Conservation (phyloP, 2,113 vertebrate genomes). For the Xenus cinereus region DNA sequence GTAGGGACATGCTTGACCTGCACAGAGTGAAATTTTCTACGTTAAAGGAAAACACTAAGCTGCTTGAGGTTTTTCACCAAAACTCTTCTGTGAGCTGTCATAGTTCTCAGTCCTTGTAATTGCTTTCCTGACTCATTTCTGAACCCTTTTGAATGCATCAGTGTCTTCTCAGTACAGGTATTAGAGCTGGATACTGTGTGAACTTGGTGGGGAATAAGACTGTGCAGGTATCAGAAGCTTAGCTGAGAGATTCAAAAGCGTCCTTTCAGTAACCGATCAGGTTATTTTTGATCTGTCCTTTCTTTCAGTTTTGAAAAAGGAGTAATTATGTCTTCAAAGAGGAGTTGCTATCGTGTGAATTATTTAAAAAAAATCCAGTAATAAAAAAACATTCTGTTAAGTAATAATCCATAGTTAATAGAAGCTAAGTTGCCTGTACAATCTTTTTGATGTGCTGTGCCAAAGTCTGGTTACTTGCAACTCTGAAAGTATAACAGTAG, state of each 20-base stretch:
- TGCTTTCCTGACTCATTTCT: not conserved
- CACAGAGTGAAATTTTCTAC: not conserved
- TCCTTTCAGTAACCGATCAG: not conserved
- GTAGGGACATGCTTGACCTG: not conserved
- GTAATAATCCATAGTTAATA: not conserved
- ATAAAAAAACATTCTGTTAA: not conserved
- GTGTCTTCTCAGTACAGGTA: not conserved
- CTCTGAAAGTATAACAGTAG: not conserved
- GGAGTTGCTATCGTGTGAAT: not conserved
- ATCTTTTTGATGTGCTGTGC: not conserved
- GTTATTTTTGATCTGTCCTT: constrained; percentile 18
- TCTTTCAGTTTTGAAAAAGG: not conserved
- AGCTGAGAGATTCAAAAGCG: not conserved
- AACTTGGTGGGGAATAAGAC: not conserved
- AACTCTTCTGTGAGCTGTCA: not conserved
- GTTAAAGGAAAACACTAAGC: not conserved
- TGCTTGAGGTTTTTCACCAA: not conserved
- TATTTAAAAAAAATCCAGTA: constrained; percentile 10
- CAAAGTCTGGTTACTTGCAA: not conserved
- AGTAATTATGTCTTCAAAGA: not conserved
- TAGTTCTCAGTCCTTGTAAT: not conserved
- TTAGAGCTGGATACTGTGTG: not conserved
- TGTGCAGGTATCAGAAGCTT: not conserved
- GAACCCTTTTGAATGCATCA: not conserved
- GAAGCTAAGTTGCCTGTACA: not conserved